A percentile compares a stretch with the other conserved stretches of the same genome.
phyloP scores from a whole-genome alignment of 2,888 invertebrate species.

The Pachycephus smyrnensis region DNA sequence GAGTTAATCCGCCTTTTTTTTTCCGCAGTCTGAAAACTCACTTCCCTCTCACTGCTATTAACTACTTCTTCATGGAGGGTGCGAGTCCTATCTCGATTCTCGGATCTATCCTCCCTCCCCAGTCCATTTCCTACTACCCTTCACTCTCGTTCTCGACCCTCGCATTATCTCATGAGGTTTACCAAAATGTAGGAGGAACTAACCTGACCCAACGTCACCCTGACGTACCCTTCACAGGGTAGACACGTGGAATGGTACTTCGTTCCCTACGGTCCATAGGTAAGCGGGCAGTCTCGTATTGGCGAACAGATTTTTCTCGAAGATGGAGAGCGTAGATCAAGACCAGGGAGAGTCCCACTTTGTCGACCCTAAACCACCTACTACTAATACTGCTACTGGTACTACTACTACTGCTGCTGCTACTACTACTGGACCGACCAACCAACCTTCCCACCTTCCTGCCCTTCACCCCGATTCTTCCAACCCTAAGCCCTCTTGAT shows the following conservation, averaged over 20 bases:
- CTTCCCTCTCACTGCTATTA: background rate
- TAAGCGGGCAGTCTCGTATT: background rate
- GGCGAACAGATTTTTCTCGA: constrained; percentile 43
- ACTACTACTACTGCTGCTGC: background rate
- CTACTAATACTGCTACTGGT: background rate
- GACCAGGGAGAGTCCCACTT: constrained; percentile 39
- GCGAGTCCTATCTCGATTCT: background rate
- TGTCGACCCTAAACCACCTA: constrained; percentile 33
- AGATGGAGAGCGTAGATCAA: constrained; percentile 50
- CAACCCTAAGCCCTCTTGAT: background rate
- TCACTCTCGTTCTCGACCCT: constrained; percentile 8
- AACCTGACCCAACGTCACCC: background rate
- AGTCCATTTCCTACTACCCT: background rate
- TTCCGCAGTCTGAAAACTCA: background rate
- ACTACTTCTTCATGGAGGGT: background rate
- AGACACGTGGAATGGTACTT: background rate
- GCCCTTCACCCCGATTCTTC: constrained; percentile 20
- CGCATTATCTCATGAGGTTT: background rate
- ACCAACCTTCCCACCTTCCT: constrained; percentile 22
- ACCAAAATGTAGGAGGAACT: background rate
- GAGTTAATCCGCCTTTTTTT: background rate
- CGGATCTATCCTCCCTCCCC: background rate
- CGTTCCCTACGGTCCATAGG: background rate
- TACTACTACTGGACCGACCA: background rate
- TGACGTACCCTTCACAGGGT: background rate